Conservation (phyloP, 2,888 invertebrate genomes). For the Schizotus pectinicornis region DNA sequence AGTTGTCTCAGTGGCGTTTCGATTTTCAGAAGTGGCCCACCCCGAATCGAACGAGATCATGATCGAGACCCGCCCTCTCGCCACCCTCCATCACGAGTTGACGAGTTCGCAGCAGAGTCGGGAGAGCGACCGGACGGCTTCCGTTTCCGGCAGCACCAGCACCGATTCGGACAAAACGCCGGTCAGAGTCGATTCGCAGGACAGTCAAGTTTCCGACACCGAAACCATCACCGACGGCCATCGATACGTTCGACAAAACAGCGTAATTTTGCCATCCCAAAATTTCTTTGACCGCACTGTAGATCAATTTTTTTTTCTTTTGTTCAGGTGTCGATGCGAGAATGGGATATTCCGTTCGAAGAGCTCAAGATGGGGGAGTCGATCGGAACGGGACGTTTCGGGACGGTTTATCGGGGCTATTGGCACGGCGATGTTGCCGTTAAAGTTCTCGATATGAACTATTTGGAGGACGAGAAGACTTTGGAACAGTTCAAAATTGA, state of each 20-base stretch:
- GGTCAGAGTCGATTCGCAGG: constrained; percentile 82
- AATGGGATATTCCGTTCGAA: constrained; percentile 99
- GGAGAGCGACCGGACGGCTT: constrained; percentile 74
- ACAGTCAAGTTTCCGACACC: constrained; percentile 75
- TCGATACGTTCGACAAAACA: constrained; percentile 82
- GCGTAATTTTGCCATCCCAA: constrained; percentile 64
- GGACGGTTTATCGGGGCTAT: constrained; percentile 91
- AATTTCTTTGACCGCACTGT: background rate
- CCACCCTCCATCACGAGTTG: constrained; percentile 54
- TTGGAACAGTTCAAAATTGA: constrained; percentile 95
- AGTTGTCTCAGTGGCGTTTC: too few relatives aligned
- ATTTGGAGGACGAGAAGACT: constrained; percentile 85
- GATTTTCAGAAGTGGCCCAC: constrained; percentile 13
- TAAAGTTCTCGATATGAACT: constrained; percentile 92
- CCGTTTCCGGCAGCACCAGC: constrained; percentile 73
- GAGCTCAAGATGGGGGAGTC: constrained; percentile 86
- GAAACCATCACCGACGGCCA: constrained; percentile 61
- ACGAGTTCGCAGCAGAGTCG: constrained; percentile 69
- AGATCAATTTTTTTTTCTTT: constrained; percentile 6
- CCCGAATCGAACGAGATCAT: constrained; percentile 61
- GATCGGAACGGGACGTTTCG: constrained; percentile 92
- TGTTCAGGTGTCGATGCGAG: constrained; percentile 81
- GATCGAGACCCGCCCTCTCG: constrained; percentile 60
- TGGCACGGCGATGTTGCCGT: constrained; percentile 99
- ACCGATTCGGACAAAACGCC: constrained; percentile 86